Base-by-base conservation (phyloP, 2,888 invertebrate genomes). In the Eugnorisma glareosa region DNA sequence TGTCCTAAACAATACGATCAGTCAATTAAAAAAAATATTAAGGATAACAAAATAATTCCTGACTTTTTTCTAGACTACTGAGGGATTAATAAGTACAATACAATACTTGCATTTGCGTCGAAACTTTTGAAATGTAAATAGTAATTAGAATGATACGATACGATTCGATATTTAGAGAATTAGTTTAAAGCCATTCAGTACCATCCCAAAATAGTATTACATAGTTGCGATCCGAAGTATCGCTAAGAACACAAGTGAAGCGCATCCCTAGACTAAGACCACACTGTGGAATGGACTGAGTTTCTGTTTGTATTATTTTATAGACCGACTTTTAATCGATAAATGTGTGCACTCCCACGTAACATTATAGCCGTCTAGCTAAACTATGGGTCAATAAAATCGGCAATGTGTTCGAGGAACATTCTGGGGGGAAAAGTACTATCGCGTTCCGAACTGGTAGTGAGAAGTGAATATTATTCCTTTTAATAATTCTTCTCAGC, bases 321-420 rank as follows among this genome's bases (percentile, higher is more conserved):
- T 86, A 73, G 74, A 45, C 24, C 31, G 57, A 78, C 64, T 84
- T 83, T 86, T 86, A 83, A 84, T 84, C 83, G 83, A 75, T 75
- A 84, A 84, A 84, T 86, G 79, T 73, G 66, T 73, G 83, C 75
- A 77, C 83, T 84, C 83, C 86, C 75, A 84, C 83, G 73, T 73
- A 13, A 24, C 37, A 28, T 63, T 71, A 61, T 21, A 70, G 67
- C n/a, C 51, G 54, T 73, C 57, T 37, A 54, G 31, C 75, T 64
- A 71, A 71, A n/a, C 67, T 72, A 83, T 74, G 59, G 51, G 43
- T 35, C 45, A 74, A 72, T 77, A 86, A 86, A 82, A 76, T 59
- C 10, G 37, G 37, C 51, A 48, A 76, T 71, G 37, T 67, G 45
- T 69, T 66, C 59, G 24, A 37, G 37, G 15, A 37, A 71, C 15